Conservation (phyloP, 2,113 vertebrate genomes). For the Poecile atricapillus region DNA sequence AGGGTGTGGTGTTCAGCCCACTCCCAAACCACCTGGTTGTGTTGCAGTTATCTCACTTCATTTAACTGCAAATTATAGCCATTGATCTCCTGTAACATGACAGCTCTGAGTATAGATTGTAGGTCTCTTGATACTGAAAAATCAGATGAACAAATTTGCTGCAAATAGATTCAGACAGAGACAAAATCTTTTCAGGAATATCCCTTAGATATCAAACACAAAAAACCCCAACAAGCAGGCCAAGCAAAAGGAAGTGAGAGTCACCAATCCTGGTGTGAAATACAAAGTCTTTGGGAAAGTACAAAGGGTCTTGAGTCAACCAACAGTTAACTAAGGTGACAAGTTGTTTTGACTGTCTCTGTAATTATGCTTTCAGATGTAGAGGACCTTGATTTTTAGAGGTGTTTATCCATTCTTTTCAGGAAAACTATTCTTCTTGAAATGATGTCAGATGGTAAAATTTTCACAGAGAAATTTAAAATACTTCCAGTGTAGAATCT, state of each 20-base stretch:
- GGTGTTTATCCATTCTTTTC: not conserved
- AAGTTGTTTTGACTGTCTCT: not conserved
- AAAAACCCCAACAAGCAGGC: not conserved
- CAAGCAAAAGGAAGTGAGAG: not conserved
- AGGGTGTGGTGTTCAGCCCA: not conserved
- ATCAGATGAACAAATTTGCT: not conserved
- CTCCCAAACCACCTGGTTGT: not conserved
- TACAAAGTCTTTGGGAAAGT: not conserved
- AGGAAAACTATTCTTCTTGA: not conserved
- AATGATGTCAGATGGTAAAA: not conserved
- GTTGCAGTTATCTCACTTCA: not conserved
- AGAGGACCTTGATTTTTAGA: not conserved
- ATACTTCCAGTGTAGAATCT: not conserved
- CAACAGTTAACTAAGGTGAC: not conserved
- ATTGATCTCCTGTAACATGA: not conserved
- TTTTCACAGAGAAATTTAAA: not conserved
- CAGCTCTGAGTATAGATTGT: not conserved
- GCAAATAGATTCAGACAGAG: not conserved
- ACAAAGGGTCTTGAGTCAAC: not conserved
- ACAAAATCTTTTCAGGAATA: not conserved
- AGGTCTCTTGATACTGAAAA: not conserved
- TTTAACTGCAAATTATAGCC: not conserved
- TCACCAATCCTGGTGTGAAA: not conserved
- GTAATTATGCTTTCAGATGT: not conserved
- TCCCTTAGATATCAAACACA: not conserved